Conservation (phyloP, 2,113 vertebrate genomes). For the Fregata magnificens region DNA sequence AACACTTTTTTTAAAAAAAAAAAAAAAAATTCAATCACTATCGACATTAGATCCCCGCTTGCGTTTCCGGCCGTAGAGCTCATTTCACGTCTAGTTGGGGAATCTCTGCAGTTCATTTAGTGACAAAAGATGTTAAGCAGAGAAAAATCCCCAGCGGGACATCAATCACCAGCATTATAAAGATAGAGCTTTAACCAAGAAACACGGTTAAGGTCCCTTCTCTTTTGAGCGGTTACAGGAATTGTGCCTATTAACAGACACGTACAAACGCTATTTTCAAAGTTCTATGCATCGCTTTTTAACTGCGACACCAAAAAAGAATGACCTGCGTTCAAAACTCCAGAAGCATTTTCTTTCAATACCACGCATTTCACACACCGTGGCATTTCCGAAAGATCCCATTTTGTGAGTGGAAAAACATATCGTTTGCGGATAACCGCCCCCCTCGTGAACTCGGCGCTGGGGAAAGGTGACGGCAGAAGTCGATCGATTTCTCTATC, state of each 20-base stretch:
- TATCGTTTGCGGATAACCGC: not conserved
- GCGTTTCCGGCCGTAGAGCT: not conserved
- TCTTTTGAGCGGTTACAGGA: not conserved
- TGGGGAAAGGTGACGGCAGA: not conserved
- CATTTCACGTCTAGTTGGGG: not conserved
- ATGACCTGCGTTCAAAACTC: not conserved
- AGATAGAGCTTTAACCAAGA: not conserved
- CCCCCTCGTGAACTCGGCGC: not conserved
- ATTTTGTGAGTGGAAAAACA: too few species aligned
- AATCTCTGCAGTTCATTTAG: not conserved
- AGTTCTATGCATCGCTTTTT: rapidly evolving
- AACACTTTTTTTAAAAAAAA: not conserved
- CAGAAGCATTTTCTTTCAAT: not conserved
- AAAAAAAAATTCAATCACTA: not conserved
- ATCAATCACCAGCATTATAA: not conserved
- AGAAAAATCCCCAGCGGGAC: not conserved
- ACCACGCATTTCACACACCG: not conserved
- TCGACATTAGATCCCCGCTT: not conserved
- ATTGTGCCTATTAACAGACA: not conserved
- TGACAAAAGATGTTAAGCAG: not conserved
- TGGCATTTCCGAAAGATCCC: not conserved
- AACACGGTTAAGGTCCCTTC: not conserved
- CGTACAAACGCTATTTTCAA: not conserved
- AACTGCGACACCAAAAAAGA: not conserved
- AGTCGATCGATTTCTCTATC: not conserved